phyloP scores from a whole-genome alignment of 2,113 vertebrate genomes.

The Xiphophorus hellerii region DNA sequence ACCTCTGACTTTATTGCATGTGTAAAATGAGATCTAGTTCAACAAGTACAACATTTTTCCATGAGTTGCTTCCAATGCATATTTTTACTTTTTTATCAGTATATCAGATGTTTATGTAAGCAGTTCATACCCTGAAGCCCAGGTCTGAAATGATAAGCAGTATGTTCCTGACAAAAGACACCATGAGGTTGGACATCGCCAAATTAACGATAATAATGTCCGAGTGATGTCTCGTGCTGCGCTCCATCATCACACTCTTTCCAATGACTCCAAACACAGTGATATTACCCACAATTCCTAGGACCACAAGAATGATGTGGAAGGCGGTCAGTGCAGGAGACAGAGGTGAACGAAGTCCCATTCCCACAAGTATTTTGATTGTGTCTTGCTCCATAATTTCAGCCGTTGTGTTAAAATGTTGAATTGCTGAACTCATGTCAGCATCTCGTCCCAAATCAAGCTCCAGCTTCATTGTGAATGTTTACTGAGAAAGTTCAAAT shows the following conservation, averaged over 20 bases:
- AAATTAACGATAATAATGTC: slow-evolving; percentile 84
- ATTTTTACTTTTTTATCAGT: not conserved
- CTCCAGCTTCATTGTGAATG: slow-evolving; percentile 13
- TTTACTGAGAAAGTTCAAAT: not conserved
- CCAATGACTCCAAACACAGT: slow-evolving; percentile 75
- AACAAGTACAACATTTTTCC: not conserved
- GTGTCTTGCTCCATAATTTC: not conserved
- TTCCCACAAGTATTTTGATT: slow-evolving; percentile 32
- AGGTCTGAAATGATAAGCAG: slow-evolving; percentile 76
- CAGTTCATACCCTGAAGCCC: slow-evolving; percentile 70
- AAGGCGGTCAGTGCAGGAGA: slow-evolving; percentile 52
- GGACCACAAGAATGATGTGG: slow-evolving; percentile 73
- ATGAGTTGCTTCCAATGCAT: not conserved
- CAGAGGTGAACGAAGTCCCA: slow-evolving; percentile 54
- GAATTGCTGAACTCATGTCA: slow-evolving; percentile 5
- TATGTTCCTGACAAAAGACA: slow-evolving; percentile 76
- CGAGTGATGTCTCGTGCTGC: slow-evolving; percentile 62
- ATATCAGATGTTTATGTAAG: not conserved
- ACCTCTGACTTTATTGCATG: not conserved
- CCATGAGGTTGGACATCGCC: slow-evolving; percentile 79
- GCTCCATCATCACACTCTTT: slow-evolving; percentile 60
- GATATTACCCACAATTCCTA: slow-evolving; percentile 78
- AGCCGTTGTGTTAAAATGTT: not conserved
- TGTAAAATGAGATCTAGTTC: not conserved
- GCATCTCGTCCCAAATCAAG: not conserved